phyloP scores from a whole-genome alignment of 2,797 vertebrate genomes.

The Merluccius polli region DNA sequence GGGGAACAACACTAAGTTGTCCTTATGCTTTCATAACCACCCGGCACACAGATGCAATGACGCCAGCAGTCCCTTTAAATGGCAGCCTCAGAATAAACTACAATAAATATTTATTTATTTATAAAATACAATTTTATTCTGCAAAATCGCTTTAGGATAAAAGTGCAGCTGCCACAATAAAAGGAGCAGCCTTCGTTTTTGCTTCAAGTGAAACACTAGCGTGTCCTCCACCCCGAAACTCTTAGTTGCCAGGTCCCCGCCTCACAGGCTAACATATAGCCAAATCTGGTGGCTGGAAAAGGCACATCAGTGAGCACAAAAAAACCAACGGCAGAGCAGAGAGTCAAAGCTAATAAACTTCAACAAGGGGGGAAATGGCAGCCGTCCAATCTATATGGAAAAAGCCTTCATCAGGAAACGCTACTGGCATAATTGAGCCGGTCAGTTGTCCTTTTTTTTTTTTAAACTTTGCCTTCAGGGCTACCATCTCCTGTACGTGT shows the following conservation, averaged over 20 bases:
- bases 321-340: neutral
- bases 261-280: neutral
- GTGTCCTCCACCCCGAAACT: neutral
- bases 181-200: neutral
- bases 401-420: constrained; percentile 1
- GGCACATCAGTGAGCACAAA: neutral
- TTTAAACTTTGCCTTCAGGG: neutral
- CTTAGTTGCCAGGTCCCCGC: neutral
- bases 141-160: neutral
- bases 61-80: neutral
- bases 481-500: neutral
- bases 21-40: neutral
- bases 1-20: neutral
- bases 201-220: neutral
- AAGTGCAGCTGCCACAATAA: neutral
- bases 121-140: too few species aligned
- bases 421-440: neutral
- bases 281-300: neutral
- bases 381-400: neutral
- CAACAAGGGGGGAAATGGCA: neutral
- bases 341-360: neutral
- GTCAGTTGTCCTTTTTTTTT: neutral
- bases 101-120: neutral
- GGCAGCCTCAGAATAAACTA: neutral
- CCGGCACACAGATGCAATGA: neutral